Base-by-base conservation (phyloP, 2,113 vertebrate genomes). In the Dipodomys merriami region DNA sequence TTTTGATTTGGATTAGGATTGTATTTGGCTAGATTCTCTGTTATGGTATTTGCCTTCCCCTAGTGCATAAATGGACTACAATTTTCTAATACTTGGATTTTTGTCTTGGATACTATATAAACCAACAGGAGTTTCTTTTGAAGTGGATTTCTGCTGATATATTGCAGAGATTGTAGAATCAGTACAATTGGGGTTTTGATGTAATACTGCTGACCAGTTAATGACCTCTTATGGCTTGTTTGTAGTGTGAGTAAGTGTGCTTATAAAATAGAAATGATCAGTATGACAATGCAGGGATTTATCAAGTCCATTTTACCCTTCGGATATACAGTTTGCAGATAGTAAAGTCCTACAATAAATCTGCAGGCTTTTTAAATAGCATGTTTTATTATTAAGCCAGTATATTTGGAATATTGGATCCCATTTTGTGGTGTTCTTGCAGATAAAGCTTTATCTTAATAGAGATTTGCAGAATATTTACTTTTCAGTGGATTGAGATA, bases 401-500 rank as follows among this genome's bases (percentile, higher is more conserved):
- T 29, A 81, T 62, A 57, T 91, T 23, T 86, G 27, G 39, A 91
- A 65, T 92, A 25, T 76, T 79, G 44, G 53, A 62, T 94, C 95
- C 53, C 77, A 18, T 79, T 62, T 86, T 86, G 30, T 95, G 62
- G 23, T 33, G 44, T 69, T 60, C 18, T 81, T 91, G 49, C 33
- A 73, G 72, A 79, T 35, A 91, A 72, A 86, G 80, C 71, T 62
- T 7, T 83, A 35, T 62, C 30, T 85, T 81, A 60, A 82, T 89
- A 72, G n/a, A 84, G 49, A 57, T 16, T 79, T 57, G 10, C 18
- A 72, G 62, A 77, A 35, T 86, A 30, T 69, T 91, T 86, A 44
- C 67, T 86, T 97, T 93, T 88, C 62, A 78, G 22, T 84, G 68
- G n/a, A 11, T 91, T 35, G 60, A 89, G 84, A 69, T 76, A 88